Evolutionary conservation across 2,797 vertebrate genomes (phyloP).

Genomic region (Hippoglossus hippoglossus): DNA sequence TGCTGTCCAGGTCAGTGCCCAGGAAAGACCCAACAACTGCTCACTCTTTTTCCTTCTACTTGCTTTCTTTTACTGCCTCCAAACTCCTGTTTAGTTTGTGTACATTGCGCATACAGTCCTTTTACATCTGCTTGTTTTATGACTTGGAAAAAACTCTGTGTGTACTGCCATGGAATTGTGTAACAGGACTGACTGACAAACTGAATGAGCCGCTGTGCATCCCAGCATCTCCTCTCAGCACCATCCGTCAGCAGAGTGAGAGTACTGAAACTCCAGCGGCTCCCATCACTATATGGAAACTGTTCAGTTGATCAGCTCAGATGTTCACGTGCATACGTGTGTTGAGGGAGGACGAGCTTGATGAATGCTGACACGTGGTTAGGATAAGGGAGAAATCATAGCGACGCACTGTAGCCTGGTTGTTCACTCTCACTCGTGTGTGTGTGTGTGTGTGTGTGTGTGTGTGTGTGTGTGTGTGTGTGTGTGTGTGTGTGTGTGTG

Average conservation of each 20-base stretch:
- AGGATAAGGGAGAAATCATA: slow-evolving; percentile 37
- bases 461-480: neutral
- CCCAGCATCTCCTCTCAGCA: slow-evolving; percentile 14
- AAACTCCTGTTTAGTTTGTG: slow-evolving; percentile 2
- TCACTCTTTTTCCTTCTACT: slow-evolving; percentile 17
- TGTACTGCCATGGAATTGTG: neutral
- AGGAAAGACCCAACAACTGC: slow-evolving; percentile 37
- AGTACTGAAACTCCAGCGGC: slow-evolving; percentile 50
- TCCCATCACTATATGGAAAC: slow-evolving; percentile 18
- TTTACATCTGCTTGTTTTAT: neutral
- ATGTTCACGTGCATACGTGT: slow-evolving; percentile 40
- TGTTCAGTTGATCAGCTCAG: slow-evolving; percentile 31
- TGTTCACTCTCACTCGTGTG: slow-evolving; percentile 7
- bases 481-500: slow-evolving; percentile 4
- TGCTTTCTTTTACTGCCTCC: slow-evolving; percentile 1
- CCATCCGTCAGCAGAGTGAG: slow-evolving; percentile 1
- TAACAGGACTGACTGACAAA: slow-evolving; percentile 19
- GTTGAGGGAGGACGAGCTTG: slow-evolving; percentile 34
- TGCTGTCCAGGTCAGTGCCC: slow-evolving; percentile 77
- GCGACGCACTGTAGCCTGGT: slow-evolving; percentile 15
- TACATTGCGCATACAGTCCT: neutral
- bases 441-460: neutral
- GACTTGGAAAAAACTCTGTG: neutral
- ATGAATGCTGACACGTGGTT: slow-evolving; percentile 63
- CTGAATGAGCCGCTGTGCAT: slow-evolving; percentile 32